Base-by-base conservation (phyloP, 2,797 vertebrate species). In the Chelon auratus region DNA sequence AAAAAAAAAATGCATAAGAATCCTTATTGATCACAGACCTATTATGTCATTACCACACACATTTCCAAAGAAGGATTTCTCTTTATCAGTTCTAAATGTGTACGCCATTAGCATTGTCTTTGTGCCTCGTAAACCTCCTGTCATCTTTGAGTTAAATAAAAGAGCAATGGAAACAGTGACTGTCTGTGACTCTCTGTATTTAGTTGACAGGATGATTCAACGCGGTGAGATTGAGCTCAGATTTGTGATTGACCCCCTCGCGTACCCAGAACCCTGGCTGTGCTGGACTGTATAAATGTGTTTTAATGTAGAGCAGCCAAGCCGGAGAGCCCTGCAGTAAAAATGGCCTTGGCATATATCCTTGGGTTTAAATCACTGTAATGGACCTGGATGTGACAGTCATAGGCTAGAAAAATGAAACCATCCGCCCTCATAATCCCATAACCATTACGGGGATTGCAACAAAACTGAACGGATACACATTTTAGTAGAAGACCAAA, bases 361-460 rank as follows among this genome's bases (percentile, higher is more conserved):
- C 74, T 62, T 71, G 79, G 62, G 77, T 90, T 89, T 93, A 94
- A 93, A 93, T 94, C 93, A 92, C 58, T 63, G 62, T 90, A 90
- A 84, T 88, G 87, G 88, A 80, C 80, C 75, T 88, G 75, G 75
- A 87, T 89, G 87, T 92, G 92, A 93, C 90, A 93, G 89, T 94
- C 93, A 92, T 79, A 83, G 85, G 78, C 80, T 68, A 86, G 83
- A 88, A 90, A 92, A 93, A 90, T 89, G 85, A 92, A 90, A 92
- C 89, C 90, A 89, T 92, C 87, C 89, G 53, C 81, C 80, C 75
- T 82, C 82, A 78, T 89, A 88, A 92, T 89, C 82, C 83, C 78
- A 84, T 87, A 91, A 90, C 85, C 82, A 87, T 91, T 85, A 85
- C 84, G 60, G 67, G 80, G 84, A 91, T 83, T 85, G 81, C 68